Base-by-base conservation (phyloP, 2,888 invertebrate species). In the Chaetoderma sp. region DNA sequence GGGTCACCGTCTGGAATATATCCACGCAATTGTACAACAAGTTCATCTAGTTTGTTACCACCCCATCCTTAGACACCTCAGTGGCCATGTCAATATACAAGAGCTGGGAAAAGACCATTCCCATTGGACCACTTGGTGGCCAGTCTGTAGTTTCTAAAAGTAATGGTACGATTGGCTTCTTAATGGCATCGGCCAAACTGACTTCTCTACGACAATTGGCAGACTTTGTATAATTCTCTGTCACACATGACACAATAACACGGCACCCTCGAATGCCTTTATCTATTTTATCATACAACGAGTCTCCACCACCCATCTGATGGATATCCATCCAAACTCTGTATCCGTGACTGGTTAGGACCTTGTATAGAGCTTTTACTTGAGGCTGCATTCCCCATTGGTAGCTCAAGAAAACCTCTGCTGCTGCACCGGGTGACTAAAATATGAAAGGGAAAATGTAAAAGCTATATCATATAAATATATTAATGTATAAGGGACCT, bases 261-360 rank as follows among this genome's bases (percentile, higher is more conserved):
- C 74, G 76, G 61, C 80, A 79, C 13, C 78, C 76, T 25, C 82
- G 63, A 30, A 82, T 63, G 3, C 85, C 84, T n/a, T 71, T 63
- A 69, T 85, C 85, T 47, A 85, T 84, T 68, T 84, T 84, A 64
- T 85, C 83, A 68, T 78, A 85, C 28, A 85, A 76, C 1, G 83
- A 82, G 65, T 85, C 84, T 4, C 85, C 85, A 4, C 83, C 83
- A 6, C 84, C 85, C 85, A 85, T 85, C 70, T 84, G 84, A 52
- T 77, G 73, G 36, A 85, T 84, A 66, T 85, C 85, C 78, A 84
- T 74, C 85, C 84, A 85, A 55, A 83, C 81, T n/a, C 67, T 72
- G 57, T 74, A 79, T 16, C 83, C 84, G 4, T 78, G 68, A 13
- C 69, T 65, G 0, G 71, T 72, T 52, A 85, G 70, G 1, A 75